A percentile compares a stretch with the other conserved stretches of the same genome.
These are phyloP conservation scores for Pseudochirops cupreus DNA, from an alignment of 2,797 vertebrate species.

Conservation along the genomic window DNA sequence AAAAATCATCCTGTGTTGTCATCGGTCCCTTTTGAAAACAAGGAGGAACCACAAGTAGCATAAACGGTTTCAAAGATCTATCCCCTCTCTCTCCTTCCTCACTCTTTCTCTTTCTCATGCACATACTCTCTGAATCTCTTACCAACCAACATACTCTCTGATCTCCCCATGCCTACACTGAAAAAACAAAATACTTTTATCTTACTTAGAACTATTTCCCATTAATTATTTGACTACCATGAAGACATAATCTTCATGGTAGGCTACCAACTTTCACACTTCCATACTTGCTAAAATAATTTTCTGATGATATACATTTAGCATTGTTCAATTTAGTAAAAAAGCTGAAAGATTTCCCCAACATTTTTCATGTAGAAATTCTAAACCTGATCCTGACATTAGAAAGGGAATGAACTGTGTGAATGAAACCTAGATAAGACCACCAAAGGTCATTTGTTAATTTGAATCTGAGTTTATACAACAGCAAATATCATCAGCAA, in stretches of 20 bases:
- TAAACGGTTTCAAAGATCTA: neutral
- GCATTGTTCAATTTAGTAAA: neutral
- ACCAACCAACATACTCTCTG: neutral
- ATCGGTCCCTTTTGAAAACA: neutral
- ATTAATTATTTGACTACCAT: neutral
- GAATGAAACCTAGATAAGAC: neutral
- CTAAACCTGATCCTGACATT: neutral
- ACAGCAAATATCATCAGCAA: neutral
- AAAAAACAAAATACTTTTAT: neutral
- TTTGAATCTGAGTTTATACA: neutral
- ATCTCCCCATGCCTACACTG: neutral
- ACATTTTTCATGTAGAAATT: neutral
- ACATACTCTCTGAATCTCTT: neutral
- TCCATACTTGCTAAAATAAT: neutral
- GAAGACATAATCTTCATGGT: slow-evolving; percentile 17
- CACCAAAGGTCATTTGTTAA: neutral
- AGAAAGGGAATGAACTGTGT: neutral
- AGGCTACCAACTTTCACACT: neutral
- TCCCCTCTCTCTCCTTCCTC: neutral
- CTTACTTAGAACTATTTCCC: neutral
- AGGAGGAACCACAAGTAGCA: neutral
- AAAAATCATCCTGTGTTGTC: neutral
- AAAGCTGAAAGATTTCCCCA: neutral
- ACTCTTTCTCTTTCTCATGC: neutral
- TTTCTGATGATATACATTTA: neutral